Evolutionary conservation across 2,113 vertebrate species (phyloP).

Genomic region (Caretta caretta): DNA sequence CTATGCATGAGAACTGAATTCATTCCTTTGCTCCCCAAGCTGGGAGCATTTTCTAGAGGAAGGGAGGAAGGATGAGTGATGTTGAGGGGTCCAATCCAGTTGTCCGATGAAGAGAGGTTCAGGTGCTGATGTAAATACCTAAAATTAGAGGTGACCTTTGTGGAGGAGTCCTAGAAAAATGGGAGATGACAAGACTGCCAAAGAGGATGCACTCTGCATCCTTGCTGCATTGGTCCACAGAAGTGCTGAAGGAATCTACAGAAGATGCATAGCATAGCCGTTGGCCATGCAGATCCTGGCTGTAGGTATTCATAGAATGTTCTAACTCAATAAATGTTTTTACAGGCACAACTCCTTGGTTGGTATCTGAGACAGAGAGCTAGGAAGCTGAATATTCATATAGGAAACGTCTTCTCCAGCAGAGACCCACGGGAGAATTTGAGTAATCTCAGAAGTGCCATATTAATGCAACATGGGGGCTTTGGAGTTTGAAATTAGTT

Average conservation of each 20-base stretch:
- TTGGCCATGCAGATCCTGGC: not conserved
- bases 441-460: not conserved
- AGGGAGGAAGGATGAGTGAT: not conserved
- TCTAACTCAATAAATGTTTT: not conserved
- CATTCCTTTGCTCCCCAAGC: not conserved
- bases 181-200: not conserved
- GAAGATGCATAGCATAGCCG: not conserved
- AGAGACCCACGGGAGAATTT: not conserved
- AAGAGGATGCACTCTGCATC: not conserved
- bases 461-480: not conserved
- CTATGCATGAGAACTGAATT: not conserved
- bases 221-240: not conserved
- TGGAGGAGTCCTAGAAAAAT: not conserved
- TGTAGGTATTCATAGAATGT: not conserved
- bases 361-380: not conserved
- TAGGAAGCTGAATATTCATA: not conserved
- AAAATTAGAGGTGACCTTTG: not conserved
- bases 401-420: not conserved
- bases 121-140: not conserved
- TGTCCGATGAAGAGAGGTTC: not conserved
- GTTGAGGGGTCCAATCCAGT: not conserved
- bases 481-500: slow-evolving; percentile 25
- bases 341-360: not conserved
- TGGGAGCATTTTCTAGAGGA: not conserved
- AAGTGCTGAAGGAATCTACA: not conserved